Evolutionary conservation across 2,888 invertebrate genomes (phyloP).

Genomic region (Crossocerus cetratus): DNA sequence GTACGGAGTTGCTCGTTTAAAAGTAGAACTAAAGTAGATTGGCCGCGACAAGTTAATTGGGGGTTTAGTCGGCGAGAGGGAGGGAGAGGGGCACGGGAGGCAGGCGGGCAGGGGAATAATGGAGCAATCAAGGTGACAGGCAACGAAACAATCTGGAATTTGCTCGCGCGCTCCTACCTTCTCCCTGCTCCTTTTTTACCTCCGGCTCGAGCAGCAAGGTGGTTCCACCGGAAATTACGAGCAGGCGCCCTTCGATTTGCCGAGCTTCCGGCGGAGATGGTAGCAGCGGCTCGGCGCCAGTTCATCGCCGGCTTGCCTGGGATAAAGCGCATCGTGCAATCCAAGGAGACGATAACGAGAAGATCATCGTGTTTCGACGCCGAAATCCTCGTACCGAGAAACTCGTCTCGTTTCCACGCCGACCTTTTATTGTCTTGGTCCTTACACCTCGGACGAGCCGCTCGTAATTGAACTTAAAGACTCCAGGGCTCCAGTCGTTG

Average conservation of each 20-base stretch:
- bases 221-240: constrained; percentile 55
- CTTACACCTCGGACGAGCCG: too few species aligned
- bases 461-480: too few species aligned
- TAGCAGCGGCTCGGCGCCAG: constrained; percentile 27
- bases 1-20: not conserved
- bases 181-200: not conserved
- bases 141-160: constrained; percentile 51
- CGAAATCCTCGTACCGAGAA: constrained; percentile 34
- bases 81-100: not conserved
- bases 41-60: not conserved
- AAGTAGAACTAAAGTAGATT: not conserved
- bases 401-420: constrained; percentile 3
- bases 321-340: constrained; percentile 49
- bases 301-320: constrained; percentile 29
- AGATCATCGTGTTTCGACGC: constrained; percentile 37
- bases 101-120: constrained; percentile 25
- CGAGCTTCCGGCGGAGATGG: constrained; percentile 50
- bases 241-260: constrained; percentile 46
- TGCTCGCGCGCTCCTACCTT: constrained; percentile 31
- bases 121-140: constrained; percentile 38
- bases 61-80: too few species aligned
- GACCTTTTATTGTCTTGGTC: constrained; percentile 2
- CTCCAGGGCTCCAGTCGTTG: too few species aligned
- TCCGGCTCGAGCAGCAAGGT: constrained; percentile 13
- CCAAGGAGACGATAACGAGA: constrained; percentile 48